phyloP scores from a whole-genome alignment of 2,113 vertebrate species.

The Brachirus orientalis region DNA sequence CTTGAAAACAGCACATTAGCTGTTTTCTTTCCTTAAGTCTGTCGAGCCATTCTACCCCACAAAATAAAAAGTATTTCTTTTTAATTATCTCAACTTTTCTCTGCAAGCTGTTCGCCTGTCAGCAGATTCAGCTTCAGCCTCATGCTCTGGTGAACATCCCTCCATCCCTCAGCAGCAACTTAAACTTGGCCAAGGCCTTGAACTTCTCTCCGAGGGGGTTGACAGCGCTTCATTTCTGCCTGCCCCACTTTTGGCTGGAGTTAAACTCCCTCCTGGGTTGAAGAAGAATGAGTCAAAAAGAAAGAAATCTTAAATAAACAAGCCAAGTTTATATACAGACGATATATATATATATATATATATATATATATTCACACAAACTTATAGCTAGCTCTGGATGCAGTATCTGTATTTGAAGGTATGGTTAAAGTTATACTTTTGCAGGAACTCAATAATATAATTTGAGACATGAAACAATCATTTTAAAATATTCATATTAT shows the following conservation, averaged over 20 bases:
- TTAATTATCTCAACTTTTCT: conserved; percentile 71
- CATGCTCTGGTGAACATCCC: conserved; percentile 68
- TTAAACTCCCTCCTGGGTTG: conserved; percentile 58
- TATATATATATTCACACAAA: no score
- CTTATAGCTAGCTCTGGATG: no score
- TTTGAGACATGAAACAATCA: no score
- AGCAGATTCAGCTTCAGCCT: conserved; percentile 62
- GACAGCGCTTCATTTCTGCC: conserved; percentile 59
- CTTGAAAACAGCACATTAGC: conserved; percentile 23
- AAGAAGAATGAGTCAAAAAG: conserved; percentile 21
- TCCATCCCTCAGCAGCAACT: conserved; percentile 56
- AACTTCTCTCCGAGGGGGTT: conserved; percentile 63
- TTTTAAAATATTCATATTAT: no score
- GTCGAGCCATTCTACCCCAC: conserved; percentile 53
- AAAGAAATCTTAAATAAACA: conserved; percentile 53
- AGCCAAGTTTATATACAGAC: conserved; percentile 10
- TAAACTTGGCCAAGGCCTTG: conserved; percentile 51
- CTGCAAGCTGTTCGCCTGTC: conserved; percentile 70
- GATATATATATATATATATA: no score
- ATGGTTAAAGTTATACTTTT: no score
- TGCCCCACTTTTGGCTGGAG: conserved; percentile 49
- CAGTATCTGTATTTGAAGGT: no score
- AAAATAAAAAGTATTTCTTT: conserved; percentile 44
- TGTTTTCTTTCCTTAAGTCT: conserved; percentile 60
- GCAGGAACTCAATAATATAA: no score